Base-by-base conservation (phyloP, 2,797 vertebrate genomes). In the Sitta carolinensis region DNA sequence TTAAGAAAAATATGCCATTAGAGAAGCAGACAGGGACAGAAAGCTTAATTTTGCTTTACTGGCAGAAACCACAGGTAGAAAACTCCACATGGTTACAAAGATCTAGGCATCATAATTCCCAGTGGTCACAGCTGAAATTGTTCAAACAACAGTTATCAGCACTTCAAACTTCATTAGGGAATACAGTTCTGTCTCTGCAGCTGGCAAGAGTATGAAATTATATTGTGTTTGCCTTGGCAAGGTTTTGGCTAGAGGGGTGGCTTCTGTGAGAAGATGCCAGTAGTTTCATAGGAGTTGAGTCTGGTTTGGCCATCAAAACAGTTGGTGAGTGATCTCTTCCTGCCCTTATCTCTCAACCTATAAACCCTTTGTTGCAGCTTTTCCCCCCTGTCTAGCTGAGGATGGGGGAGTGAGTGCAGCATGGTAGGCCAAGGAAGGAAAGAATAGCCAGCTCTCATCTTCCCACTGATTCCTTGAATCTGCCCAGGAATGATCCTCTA, bases 81-180 rank as follows among this genome's bases (percentile, higher is more conserved):
- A 93, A 84, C 84, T 54, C 48, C 76, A 82, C 30, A 52, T 15
- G 16, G 57, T 91, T 89, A 89, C 32, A 74, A 79, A 81, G 55
- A 62, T 38, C 42, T 76, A 64, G 0, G 2, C 11, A 19, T 55
- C 62, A 54, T 10, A 9, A 88, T 92, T 72, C 63, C 30, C 70
- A 76, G 51, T 26, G 84, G 51, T 73, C 69, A 80, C 27, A 88
- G n/a, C 42, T 55, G 62, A 66, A 95, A 72, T 42, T 67, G 42
- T 77, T 94, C 68, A 82, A 90, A 89, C 54, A 72, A 45, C 2
- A 2, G 84, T 43, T 73, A 83, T 51, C 17, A 73, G 40, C 67
- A 89, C 66, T 87, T 96, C 78, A 70, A 70, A 93, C 26, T 83
- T 91, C 57, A 77, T 85, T 87, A 94, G 57, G 32, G 54, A 92